Evolutionary conservation across 2,888 invertebrate species (phyloP), one percentile per base, ranked within the genome.

Genomic region (Apocheima hispidaria): DNA sequence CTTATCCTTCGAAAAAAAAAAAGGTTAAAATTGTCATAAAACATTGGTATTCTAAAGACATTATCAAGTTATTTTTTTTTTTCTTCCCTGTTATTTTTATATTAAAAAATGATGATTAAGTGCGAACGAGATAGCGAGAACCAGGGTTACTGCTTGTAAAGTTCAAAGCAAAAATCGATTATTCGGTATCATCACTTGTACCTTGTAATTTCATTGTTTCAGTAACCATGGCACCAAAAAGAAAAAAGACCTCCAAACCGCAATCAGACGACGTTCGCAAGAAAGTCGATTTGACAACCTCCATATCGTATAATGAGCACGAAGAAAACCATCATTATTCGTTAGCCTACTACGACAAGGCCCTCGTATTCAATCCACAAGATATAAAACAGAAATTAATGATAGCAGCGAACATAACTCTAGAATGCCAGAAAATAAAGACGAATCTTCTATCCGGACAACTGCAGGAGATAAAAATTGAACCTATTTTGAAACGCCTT

Each of bases 341-440:
- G 7, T 36, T 56, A 28, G 9, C 56, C 3, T 56, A 52, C 16
- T 6, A 7, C 16, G 33, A 43, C 23, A 6, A 4, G 4, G 41
- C 48, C 9, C 10, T 48, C 12, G 7, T n/a, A 33, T 10, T 35
- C 12, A 35, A 56, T n/a, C 52, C 52, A 12, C 14, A 43, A 41
- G 52, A 48, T 0, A 7, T 62, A 1, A 56, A 48, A 43, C 46
- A 62, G 12, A 62, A 62, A 28, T 14, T 62, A 10, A 20, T 56
- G 26, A 52, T 62, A 52, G 56, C 56, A 4, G 14, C 20, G 5
- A 56, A 52, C 16, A 44, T 62, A 16, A 0, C 33, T 2, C 7
- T 20, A n/a, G 21, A 41, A n/a, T 57, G 52, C 30, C 52, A 35
- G 14, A 40, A 40, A 20, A 23, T 46, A 12, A 62, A 48, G 4